A percentile compares a stretch with the other conserved stretches of the same genome.
Evolutionary conservation across 2,888 invertebrate species (phyloP).

Genomic region (Empis stercorea): DNA sequence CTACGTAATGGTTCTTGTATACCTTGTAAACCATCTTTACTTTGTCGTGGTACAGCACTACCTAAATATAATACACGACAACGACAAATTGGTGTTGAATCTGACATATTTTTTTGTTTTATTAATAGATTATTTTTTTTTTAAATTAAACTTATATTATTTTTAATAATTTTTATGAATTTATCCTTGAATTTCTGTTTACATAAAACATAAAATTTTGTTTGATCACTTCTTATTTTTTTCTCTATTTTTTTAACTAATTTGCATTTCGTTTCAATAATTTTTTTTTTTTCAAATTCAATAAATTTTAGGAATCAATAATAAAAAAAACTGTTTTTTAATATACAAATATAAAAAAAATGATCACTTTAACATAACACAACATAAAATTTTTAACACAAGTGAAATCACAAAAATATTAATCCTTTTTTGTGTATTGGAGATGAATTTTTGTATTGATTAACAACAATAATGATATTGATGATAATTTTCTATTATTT

Average conservation of each 20-base stretch:
- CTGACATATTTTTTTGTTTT: constrained; percentile 37
- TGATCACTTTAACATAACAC: too few relatives aligned
- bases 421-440: too few relatives aligned
- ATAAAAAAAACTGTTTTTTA: not conserved
- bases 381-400: too few relatives aligned
- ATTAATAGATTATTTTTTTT: not conserved
- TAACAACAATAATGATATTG: too few relatives aligned
- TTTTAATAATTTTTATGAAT: not conserved
- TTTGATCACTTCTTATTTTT: not conserved
- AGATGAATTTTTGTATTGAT: too few relatives aligned
- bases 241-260: not conserved
- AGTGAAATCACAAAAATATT: too few relatives aligned
- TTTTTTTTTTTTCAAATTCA: not conserved
- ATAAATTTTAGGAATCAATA: not conserved
- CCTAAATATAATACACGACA: constrained; percentile 95
- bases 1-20: constrained; percentile 95
- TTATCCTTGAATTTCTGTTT: not conserved
- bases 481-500: not conserved
- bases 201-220: not conserved
- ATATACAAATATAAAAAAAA: not conserved
- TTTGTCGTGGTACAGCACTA: constrained; percentile 90
- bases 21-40: constrained; percentile 93
- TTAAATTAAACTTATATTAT: not conserved
- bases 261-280: not conserved
- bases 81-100: constrained; percentile 89